Conservation (phyloP, 2,888 invertebrate genomes). For the Diaphora mendica region DNA sequence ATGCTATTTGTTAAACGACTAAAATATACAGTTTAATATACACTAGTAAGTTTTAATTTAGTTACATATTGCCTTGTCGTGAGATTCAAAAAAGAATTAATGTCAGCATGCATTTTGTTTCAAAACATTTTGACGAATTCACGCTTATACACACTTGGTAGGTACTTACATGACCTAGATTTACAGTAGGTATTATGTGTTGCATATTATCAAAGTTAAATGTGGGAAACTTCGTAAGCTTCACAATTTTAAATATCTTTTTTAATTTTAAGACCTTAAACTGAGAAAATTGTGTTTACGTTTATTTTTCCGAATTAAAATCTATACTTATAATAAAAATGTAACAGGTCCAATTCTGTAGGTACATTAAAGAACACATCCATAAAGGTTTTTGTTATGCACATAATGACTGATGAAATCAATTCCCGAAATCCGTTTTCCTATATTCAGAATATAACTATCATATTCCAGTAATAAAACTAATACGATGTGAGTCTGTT, state of each 20-base stretch:
- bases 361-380: too few species aligned
- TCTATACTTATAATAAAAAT: too few species aligned
- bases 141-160: not conserved
- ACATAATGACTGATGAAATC: not conserved
- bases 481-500: not conserved
- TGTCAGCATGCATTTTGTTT: not conserved
- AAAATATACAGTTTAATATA: not conserved
- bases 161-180: not conserved
- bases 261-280: too few species aligned
- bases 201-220: not conserved
- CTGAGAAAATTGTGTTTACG: too few species aligned
- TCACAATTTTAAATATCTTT: too few species aligned
- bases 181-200: not conserved
- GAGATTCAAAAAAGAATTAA: not conserved
- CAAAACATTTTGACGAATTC: not conserved
- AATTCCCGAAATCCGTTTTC: not conserved
- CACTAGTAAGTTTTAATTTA: not conserved
- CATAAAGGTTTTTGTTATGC: not conserved
- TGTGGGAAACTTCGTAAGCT: not conserved
- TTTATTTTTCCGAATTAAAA: too few species aligned
- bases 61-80: not conserved
- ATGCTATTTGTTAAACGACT: not conserved
- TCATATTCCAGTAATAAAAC: not conserved
- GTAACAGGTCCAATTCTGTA: too few species aligned
- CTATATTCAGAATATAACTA: not conserved